Conservation (phyloP, 2,797 vertebrate genomes). For the Intellagama lesueurii region DNA sequence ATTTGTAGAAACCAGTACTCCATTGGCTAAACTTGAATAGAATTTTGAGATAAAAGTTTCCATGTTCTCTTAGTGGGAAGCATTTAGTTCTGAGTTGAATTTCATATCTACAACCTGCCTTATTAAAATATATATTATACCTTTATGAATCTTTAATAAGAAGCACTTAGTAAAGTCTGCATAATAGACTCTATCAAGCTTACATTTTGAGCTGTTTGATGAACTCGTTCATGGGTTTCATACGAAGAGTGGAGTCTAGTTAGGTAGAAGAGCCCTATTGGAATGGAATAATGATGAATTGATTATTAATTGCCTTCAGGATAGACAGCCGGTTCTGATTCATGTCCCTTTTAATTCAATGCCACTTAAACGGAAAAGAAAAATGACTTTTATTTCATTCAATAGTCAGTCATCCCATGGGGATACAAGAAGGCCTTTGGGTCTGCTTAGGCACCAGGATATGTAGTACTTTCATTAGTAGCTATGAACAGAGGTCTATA, state of each 20-base stretch:
- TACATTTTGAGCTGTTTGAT: conserved; percentile 60
- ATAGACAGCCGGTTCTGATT: conserved; percentile 28
- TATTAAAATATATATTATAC: conserved; percentile 75
- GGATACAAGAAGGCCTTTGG: conserved; percentile 32
- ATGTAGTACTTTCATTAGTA: not conserved
- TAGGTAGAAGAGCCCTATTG: conserved; percentile 30
- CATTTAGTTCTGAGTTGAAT: conserved; percentile 50
- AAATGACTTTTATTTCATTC: conserved; percentile 24
- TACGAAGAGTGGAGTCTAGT: conserved; percentile 10
- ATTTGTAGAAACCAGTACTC: not conserved
- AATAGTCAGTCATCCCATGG: conserved; percentile 22
- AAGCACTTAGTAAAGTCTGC: conserved; percentile 69
- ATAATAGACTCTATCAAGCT: conserved; percentile 71
- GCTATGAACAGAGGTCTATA: not conserved
- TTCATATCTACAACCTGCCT: conserved; percentile 60
- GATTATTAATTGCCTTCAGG: conserved; percentile 62
- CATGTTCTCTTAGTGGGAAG: conserved; percentile 15
- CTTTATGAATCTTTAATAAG: conserved; percentile 77
- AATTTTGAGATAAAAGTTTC: conserved; percentile 16
- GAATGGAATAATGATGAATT: conserved; percentile 36
- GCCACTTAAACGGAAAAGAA: conserved; percentile 20
- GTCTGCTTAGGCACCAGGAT: conserved; percentile 43
- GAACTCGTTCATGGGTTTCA: conserved; percentile 62
- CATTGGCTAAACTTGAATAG: not conserved
- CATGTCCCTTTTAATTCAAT: conserved; percentile 44